Percentiles rank a stretch among this genome's conserved stretches.
Conservation (phyloP, 2,888 invertebrate species). For the Tethea ocularis region DNA sequence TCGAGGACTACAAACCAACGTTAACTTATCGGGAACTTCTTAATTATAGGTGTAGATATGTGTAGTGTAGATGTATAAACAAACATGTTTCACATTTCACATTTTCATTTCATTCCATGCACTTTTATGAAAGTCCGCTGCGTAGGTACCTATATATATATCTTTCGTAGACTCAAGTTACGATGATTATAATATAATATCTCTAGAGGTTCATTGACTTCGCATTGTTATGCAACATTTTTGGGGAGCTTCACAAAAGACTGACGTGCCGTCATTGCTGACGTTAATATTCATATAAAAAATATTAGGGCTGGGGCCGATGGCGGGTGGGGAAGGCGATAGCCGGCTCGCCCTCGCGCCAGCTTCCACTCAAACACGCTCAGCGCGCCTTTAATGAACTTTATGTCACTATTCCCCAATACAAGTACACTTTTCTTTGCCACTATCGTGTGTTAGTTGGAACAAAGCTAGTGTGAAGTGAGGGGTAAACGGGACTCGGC, state of each 20-base stretch:
- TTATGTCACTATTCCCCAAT: conserved; percentile 78
- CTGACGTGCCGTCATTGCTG: conserved; percentile 16
- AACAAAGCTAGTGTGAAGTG: conserved; percentile 77
- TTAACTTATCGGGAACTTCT: too few species aligned
- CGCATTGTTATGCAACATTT: not conserved
- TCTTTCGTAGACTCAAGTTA: too few species aligned
- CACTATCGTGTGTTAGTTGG: conserved; percentile 73
- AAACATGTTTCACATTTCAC: not conserved
- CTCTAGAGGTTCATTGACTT: too few species aligned
- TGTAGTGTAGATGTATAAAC: too few species aligned
- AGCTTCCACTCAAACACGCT: conserved; percentile 78
- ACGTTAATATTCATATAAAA: conserved; percentile 69
- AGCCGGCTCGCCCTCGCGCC: conserved; percentile 61
- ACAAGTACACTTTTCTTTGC: conserved; percentile 81
- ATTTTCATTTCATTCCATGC: not conserved
- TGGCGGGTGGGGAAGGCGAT: conserved; percentile 32
- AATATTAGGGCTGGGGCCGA: conserved; percentile 60
- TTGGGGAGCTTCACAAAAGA: not conserved
- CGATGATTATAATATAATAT: too few species aligned
- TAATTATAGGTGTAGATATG: too few species aligned
- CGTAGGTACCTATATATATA: too few species aligned
- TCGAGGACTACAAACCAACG: too few species aligned
- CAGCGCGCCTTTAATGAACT: conserved; percentile 81
- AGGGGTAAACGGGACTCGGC: conserved; percentile 66
- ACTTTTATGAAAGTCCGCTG: not conserved